A percentile compares a stretch with the other conserved stretches of the same genome.
phyloP scores from a whole-genome alignment of 1,140 invertebrate species.

The Panagrolaimus sp. region DNA sequence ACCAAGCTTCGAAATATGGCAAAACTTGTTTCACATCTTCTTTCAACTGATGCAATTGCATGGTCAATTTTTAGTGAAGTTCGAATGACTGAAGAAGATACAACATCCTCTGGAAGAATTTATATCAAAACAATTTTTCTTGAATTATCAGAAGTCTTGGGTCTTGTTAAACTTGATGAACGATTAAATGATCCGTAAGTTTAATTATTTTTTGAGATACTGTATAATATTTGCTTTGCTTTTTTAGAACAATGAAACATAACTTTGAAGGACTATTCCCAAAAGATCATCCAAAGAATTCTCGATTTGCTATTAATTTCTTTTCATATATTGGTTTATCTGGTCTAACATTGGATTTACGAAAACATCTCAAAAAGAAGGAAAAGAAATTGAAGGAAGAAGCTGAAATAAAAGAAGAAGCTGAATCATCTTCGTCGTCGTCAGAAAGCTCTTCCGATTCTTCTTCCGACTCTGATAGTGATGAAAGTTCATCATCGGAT shows the following conservation, averaged over 20 bases:
- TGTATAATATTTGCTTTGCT: not conserved
- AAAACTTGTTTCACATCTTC: constrained; percentile 91
- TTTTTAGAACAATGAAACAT: constrained; percentile 72
- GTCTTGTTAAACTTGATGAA: constrained; percentile 80
- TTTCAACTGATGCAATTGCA: constrained; percentile 91
- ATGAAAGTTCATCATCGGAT: not conserved
- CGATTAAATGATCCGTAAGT: constrained; percentile 76
- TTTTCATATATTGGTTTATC: constrained; percentile 97
- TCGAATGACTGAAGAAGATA: constrained; percentile 89
- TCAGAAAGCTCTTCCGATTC: constrained; percentile 1
- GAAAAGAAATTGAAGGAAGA: constrained; percentile 29
- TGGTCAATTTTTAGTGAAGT: constrained; percentile 76
- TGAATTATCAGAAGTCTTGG: constrained; percentile 93
- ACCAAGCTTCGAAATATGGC: constrained; percentile 95
- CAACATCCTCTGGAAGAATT: constrained; percentile 89
- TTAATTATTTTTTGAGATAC: not conserved
- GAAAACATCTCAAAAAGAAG: constrained; percentile 32
- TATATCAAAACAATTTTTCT: constrained; percentile 96
- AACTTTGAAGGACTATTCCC: constrained; percentile 90
- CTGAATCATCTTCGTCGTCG: not conserved
- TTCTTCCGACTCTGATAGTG: constrained; percentile 7
- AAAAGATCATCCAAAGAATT: constrained; percentile 88
- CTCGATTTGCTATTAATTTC: constrained; percentile 96
- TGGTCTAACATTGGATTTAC: constrained; percentile 63
- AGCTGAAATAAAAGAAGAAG: not conserved